Evolutionary conservation across 2,888 invertebrate genomes (phyloP), one percentile per base, ranked within the genome.

Genomic region (Neocrepidodera transversa): DNA sequence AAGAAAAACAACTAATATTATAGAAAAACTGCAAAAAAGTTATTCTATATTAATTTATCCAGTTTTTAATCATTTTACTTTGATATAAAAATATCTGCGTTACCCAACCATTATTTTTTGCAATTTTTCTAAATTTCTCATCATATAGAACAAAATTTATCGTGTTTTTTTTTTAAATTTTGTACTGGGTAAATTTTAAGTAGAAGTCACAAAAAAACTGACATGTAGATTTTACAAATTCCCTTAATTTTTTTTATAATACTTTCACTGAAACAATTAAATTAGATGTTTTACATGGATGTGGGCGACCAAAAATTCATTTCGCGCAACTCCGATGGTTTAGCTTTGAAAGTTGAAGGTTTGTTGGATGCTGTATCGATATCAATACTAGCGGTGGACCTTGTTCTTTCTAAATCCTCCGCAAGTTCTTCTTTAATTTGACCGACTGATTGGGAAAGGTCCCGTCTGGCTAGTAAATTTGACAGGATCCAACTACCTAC

Each of bases 251-350:
- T 11, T 10, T 32, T 45, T 45, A 28, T 28, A 14, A 45, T 45
- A 45, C 45, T 14, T 11, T 45, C 13, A 18, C 40, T 18, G 40
- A 40, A 28, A 45, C 13, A n/a, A 8, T 16, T 1, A 26, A 17
- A 7, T 17, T n/a, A 16, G 17, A 17, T 38, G 8, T 4, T 20
- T 60, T 85, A 92, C 91, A 91, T 91, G 0, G 91, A 91, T 6
- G 91, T 91, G 0, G 92, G 92, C 4, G 91, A 90, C 90, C 90
- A 91, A 80, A 91, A 92, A 78, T 92, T 92, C 87, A 92, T 88
- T 79, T 92, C 92, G 42, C 91, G 79, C 10, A 91, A 80, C 74
- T 91, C 90, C 0, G 90, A 87, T 0, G 88, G 87, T 74, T 85
- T 86, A 0, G 87, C 83, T 68, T 82, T 82, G 69, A 83, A 81